Conservation (phyloP, 2,888 invertebrate species). For the Embidobia sp. region DNA sequence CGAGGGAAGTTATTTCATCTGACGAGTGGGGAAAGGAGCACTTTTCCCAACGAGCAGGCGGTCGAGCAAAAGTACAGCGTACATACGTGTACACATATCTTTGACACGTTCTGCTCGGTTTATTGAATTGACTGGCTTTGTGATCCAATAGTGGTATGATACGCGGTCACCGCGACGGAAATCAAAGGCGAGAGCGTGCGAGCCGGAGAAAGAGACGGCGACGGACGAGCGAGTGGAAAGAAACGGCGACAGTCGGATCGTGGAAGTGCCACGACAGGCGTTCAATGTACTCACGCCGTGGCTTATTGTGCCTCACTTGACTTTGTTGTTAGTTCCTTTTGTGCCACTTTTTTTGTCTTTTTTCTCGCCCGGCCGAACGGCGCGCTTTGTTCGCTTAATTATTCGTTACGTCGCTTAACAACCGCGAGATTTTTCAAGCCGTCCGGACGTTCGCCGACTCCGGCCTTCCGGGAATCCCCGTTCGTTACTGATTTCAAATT, state of each 20-base stretch:
- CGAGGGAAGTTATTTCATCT: too few relatives aligned
- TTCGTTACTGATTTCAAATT: too few relatives aligned
- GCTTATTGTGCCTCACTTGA: conserved; percentile 81
- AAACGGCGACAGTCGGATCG: conserved; percentile 47
- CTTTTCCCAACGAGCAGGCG: too few relatives aligned
- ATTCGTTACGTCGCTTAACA: conserved; percentile 78
- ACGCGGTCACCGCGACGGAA: conserved; percentile 59
- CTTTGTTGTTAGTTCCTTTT: conserved; percentile 78
- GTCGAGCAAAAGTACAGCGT: too few relatives aligned
- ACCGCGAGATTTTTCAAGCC: conserved; percentile 70
- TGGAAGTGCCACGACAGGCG: conserved; percentile 72
- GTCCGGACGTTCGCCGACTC: conserved; percentile 3
- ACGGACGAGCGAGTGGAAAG: conserved; percentile 55
- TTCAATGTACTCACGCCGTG: conserved; percentile 77
- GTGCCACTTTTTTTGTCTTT: conserved; percentile 70
- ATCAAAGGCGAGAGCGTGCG: conserved; percentile 66
- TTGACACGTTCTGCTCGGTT: conserved; percentile 69
- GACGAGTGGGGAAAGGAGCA: too few relatives aligned
- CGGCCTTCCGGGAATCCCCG: background rate
- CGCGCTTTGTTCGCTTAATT: conserved; percentile 77
- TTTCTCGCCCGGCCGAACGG: conserved; percentile 68
- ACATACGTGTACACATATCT: conserved; percentile 62
- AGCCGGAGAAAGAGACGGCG: conserved; percentile 66
- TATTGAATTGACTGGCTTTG: conserved; percentile 63
- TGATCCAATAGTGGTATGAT: conserved; percentile 64